phyloP scores from a whole-genome alignment of 2,113 vertebrate genomes.

The Laticauda laticaudata region DNA sequence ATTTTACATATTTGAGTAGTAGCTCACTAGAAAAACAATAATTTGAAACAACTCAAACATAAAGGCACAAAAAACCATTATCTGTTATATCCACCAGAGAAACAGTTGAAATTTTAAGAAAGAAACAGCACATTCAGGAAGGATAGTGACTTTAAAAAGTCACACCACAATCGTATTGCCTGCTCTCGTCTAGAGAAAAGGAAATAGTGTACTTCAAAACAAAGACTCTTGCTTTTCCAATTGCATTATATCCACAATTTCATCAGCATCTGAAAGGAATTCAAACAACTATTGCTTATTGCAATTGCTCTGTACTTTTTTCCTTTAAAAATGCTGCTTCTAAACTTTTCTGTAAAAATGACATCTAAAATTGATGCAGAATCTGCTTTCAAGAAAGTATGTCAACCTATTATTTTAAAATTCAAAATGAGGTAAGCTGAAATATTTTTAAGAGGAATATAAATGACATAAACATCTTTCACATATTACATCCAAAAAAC shows the following conservation, averaged over 20 bases:
- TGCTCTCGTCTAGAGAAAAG: background rate
- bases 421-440: background rate
- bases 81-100: background rate
- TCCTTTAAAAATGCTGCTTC: background rate
- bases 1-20: background rate
- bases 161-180: background rate
- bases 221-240: background rate
- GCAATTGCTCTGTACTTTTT: background rate
- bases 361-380: background rate
- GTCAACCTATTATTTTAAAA: background rate
- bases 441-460: background rate
- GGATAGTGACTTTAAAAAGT: background rate
- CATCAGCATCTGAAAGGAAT: background rate
- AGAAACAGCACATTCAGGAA: conserved; percentile 11
- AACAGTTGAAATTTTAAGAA: conserved; percentile 9
- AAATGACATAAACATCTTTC: background rate
- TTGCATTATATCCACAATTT: background rate
- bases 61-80: background rate
- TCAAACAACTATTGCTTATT: background rate
- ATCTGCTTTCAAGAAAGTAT: background rate
- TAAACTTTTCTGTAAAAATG: background rate
- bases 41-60: background rate
- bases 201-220: background rate
- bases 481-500: background rate
- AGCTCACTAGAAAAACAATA: conserved; percentile 3